Percentiles rank a stretch among this genome's conserved stretches.
These are phyloP conservation scores for Musca vetustissima DNA, from an alignment of 1,140 invertebrate genomes.

Conservation along the genomic window DNA sequence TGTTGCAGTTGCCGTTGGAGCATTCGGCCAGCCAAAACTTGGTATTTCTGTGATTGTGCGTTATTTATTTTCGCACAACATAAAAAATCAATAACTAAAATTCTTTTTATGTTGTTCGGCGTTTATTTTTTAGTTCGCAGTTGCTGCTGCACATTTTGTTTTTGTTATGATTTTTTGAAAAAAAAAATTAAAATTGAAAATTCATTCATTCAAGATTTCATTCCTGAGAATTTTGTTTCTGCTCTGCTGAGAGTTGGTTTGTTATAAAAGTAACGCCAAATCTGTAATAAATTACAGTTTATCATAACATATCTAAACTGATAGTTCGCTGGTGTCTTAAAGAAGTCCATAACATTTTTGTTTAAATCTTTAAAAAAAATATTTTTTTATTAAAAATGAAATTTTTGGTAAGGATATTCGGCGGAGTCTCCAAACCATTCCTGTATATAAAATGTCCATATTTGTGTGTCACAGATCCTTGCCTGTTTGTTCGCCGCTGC, in stretches of 20 bases:
- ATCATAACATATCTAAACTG: neutral
- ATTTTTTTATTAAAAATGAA: constrained; percentile 13
- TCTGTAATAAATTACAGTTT: constrained; percentile 15
- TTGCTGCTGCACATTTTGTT: neutral
- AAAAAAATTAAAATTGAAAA: no score
- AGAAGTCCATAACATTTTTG: neutral
- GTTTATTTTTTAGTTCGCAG: no score
- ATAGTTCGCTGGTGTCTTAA: neutral
- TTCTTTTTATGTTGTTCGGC: constrained; percentile 21
- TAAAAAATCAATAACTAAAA: no score
- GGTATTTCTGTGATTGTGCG: constrained; percentile 27
- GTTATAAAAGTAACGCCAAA: constrained; percentile 16
- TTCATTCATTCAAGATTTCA: neutral
- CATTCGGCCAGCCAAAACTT: neutral
- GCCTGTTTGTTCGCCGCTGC: constrained; percentile 40
- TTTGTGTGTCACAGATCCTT: constrained; percentile 35
- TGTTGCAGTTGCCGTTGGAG: neutral
- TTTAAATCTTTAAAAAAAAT: neutral
- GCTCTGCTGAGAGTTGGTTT: neutral
- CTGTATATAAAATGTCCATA: no score
- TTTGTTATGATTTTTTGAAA: constrained; percentile 5
- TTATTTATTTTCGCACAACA: constrained; percentile 3
- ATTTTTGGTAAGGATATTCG: constrained; percentile 28
- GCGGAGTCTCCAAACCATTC: no score
- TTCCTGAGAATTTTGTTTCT: neutral